These are phyloP conservation scores for Mesoclemmys tuberculata DNA, from an alignment of 2,113 vertebrate species.

Conservation along the genomic window DNA sequence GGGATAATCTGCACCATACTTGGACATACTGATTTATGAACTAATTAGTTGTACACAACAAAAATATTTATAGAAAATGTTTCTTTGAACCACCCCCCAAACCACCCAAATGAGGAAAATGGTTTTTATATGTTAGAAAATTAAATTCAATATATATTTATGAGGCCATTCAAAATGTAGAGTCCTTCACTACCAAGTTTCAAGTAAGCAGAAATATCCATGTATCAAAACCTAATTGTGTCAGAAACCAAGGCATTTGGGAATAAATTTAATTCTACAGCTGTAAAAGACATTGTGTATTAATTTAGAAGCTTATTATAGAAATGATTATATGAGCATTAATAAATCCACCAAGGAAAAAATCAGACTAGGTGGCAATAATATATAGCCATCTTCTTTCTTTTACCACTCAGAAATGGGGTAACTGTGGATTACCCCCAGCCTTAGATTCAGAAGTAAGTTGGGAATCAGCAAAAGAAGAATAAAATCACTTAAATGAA, in stretches of 20 bases:
- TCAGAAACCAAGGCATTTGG: conserved; percentile 61
- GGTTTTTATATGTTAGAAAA: conserved; percentile 79
- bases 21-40: conserved; percentile 80
- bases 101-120: conserved; percentile 76
- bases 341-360: conserved; percentile 61
- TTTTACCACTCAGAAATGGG: background rate
- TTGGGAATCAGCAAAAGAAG: background rate
- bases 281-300: conserved; percentile 59
- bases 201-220: conserved; percentile 78
- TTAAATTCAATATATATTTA: conserved; percentile 89
- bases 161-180: conserved; percentile 79
- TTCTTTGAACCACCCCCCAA: conserved; percentile 65
- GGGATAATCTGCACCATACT: conserved; percentile 73
- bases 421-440: background rate
- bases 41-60: conserved; percentile 81
- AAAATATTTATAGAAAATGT: conserved; percentile 78
- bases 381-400: conserved; percentile 1
- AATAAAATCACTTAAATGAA: background rate
- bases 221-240: conserved; percentile 78
- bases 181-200: conserved; percentile 69
- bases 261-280: conserved; percentile 77
- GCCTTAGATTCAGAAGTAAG: background rate
- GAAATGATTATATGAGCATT: conserved; percentile 66
- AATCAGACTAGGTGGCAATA: background rate
- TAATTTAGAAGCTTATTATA: conserved; percentile 73